These are phyloP conservation scores for Acropora yongei DNA, from an alignment of 64 coral and sea anemone species.

Conservation along the genomic window DNA sequence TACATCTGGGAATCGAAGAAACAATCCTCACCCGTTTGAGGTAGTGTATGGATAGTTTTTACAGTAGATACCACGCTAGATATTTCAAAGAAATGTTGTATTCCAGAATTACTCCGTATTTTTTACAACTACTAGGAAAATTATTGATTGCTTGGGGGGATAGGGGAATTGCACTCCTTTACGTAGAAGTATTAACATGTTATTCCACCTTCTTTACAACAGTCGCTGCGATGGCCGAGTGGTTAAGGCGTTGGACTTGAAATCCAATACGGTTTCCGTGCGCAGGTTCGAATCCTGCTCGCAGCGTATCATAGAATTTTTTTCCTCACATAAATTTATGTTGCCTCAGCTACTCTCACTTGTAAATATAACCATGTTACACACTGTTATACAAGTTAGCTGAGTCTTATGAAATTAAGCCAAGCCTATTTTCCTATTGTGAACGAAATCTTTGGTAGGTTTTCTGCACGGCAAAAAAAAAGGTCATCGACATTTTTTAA, in stretches of 20 bases:
- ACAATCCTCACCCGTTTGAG: conserved; percentile 90
- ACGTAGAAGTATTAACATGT: background rate
- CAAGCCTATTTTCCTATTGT: too few relatives aligned
- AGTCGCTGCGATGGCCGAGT: conserved; percentile 93
- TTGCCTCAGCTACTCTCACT: background rate
- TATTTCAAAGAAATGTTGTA: too few relatives aligned
- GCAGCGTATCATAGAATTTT: conserved; percentile 66
- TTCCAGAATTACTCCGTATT: too few relatives aligned
- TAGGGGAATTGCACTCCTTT: too few relatives aligned
- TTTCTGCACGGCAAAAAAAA: too few relatives aligned
- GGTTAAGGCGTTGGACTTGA: conserved; percentile 99
- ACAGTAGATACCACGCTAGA: background rate
- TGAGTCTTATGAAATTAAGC: too few relatives aligned
- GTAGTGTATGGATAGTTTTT: conserved; percentile 20
- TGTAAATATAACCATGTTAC: too few relatives aligned
- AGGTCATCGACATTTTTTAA: too few relatives aligned
- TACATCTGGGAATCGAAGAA: conserved; percentile 71
- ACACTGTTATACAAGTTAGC: too few relatives aligned
- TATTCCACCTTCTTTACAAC: background rate
- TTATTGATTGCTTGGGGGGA: too few relatives aligned
- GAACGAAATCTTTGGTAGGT: too few relatives aligned
- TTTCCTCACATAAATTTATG: background rate
- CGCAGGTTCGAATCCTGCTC: conserved; percentile 99
- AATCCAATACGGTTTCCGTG: conserved; percentile 92
- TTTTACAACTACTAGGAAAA: too few relatives aligned